Percentiles rank a stretch among this genome's conserved stretches.
Conservation (phyloP, 2,113 vertebrate genomes). For the Mesitornis unicolor region DNA sequence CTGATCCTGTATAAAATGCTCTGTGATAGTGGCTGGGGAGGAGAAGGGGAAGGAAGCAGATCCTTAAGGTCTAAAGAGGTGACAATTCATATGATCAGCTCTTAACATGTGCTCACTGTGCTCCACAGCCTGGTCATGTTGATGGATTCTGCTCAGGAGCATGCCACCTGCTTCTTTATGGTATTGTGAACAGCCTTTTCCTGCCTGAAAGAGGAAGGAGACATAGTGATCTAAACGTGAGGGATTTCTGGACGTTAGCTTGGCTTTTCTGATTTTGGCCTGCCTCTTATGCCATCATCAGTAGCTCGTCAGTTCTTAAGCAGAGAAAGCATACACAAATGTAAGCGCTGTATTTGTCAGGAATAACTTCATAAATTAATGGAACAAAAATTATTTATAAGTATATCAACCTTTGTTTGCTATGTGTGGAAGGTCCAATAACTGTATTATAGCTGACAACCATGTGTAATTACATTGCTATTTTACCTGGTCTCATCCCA, state of each 20-base stretch:
- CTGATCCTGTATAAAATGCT: not conserved
- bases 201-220: not conserved
- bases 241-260: not conserved
- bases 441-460: not conserved
- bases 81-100: not conserved
- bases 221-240: not conserved
- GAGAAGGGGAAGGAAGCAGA: not conserved
- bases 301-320: not conserved
- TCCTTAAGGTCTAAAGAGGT: not conserved
- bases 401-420: not conserved
- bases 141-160: not conserved
- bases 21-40: fast-evolving
- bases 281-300: not conserved
- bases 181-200: not conserved
- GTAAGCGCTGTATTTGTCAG: not conserved
- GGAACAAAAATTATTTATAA: not conserved
- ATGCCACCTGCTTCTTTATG: not conserved
- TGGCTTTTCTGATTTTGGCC: not conserved
- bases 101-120: not conserved
- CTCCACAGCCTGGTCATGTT: not conserved
- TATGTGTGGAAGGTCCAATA: not conserved
- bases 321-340: not conserved
- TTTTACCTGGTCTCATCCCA: not conserved
- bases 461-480: not conserved
- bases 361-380: not conserved